Conservation (phyloP, 2,888 invertebrate genomes). For the Carterocephalus palaemon region DNA sequence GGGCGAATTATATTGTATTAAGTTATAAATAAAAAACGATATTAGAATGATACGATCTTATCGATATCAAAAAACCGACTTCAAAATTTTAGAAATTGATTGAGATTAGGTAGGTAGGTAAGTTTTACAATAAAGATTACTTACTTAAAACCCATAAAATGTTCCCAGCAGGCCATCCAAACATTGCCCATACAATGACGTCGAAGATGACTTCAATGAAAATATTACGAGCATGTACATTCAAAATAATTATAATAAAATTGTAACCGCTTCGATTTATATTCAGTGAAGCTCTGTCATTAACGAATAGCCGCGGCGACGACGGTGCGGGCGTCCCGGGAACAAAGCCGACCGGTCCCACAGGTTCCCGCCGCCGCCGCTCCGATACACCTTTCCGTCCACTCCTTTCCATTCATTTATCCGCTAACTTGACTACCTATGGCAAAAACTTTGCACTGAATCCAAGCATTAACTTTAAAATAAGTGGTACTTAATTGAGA, state of each 20-base stretch:
- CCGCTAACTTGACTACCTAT: constrained; percentile 19
- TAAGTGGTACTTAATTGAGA: no score
- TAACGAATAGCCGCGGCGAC: constrained; percentile 36
- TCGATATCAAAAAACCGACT: no score
- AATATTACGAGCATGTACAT: constrained; percentile 12
- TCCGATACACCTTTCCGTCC: constrained; percentile 36
- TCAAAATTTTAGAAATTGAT: no score
- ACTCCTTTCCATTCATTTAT: constrained; percentile 43
- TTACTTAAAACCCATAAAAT: no score
- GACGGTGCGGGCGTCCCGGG: constrained; percentile 36
- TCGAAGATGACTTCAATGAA: no score
- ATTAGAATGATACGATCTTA: no score
- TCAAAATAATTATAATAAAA: constrained; percentile 5
- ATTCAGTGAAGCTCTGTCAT: constrained; percentile 39
- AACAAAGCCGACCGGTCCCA: constrained; percentile 63
- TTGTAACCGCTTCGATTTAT: constrained; percentile 37
- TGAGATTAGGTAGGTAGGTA: no score
- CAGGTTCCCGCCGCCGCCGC: constrained; percentile 48
- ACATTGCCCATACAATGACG: neutral
- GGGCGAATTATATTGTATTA: no score
- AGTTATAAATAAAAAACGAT: no score
- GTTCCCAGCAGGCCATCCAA: constrained; percentile 6
- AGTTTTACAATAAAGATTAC: no score
- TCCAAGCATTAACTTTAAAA: neutral
- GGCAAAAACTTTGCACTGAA: neutral